Base-by-base conservation (phyloP, 2,888 invertebrate species). In the Nudaria mundana region DNA sequence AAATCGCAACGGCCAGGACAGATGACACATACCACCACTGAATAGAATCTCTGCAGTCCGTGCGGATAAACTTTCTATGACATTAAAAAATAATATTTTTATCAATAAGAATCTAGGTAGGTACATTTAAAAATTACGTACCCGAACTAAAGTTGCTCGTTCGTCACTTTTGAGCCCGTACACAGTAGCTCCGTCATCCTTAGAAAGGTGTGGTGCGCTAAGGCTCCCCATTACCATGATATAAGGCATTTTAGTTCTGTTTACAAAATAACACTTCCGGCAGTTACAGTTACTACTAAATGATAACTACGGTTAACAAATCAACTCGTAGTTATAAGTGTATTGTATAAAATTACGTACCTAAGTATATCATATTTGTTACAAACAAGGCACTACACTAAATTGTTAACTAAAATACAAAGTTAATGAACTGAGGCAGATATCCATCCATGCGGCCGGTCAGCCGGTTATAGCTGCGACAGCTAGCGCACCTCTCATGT, bases 171-270 rank as follows among this genome's bases (percentile, higher is more conserved):
- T 87, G 35, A 89, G 72, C 43, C 89, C 89, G 51, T 85, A 87
- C 30, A 89, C 86, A 16, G 86, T 81, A 11, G 84, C 84, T 30
- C 86, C 84, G 50, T 88, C 88, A 56, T 85, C 86, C 58, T 84
- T 87, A 3, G 83, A 83, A 3, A 89, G 74, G 60, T 86, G 83
- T 40, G 71, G 76, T 40, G 84, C 78, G 48, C 79, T 84, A 13
- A 89, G 72, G 63, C 81, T 81, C 30, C 88, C 89, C 81, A 87
- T 87, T 43, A 89, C 83, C 84, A 89, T 88, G 37, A 89, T 78
- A 61, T 89, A 89, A 50, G 89, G 89, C 89, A 89, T 89, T 31
- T 56, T 81, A 48, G 11, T 31, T 18, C 48, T 39, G 35, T 53
- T 52, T 46, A 54, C 48, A 48, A 55, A n/a, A 47, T 38, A 12